Conservation (phyloP, 2,797 vertebrate species). For the Melanogrammus aeglefinus region DNA sequence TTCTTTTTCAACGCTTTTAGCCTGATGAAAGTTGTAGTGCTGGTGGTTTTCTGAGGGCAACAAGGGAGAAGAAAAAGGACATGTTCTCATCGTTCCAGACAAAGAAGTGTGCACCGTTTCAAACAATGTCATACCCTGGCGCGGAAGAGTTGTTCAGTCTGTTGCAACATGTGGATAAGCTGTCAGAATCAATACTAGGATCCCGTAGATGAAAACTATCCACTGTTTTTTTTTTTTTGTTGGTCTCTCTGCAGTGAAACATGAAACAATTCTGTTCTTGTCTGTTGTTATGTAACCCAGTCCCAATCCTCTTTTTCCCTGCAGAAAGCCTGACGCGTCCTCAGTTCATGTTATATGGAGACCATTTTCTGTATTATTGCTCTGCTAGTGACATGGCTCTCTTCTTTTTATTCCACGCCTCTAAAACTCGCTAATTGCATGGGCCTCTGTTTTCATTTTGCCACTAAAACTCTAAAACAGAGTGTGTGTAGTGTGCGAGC, state of each 20-base stretch:
- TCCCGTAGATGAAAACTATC: conserved; percentile 53
- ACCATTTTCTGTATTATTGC: neutral
- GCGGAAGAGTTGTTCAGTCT: conserved; percentile 55
- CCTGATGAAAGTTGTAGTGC: conserved; percentile 35
- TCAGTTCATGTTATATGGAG: neutral
- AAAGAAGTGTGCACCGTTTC: conserved; percentile 36
- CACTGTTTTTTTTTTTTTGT: conserved; percentile 18
- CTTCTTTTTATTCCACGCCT: neutral
- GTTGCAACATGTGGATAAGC: conserved; percentile 66
- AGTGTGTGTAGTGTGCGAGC: neutral
- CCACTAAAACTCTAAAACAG: neutral
- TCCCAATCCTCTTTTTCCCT: neutral
- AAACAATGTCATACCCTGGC: conserved; percentile 55
- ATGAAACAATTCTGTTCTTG: conserved; percentile 39
- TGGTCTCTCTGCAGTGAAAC: conserved; percentile 37
- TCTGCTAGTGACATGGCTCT: neutral
- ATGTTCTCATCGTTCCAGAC: conserved; percentile 13
- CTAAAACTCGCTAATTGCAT: neutral
- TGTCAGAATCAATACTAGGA: conserved; percentile 62
- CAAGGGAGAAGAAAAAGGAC: conserved; percentile 12
- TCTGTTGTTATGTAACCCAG: neutral
- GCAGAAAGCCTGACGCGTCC: neutral
- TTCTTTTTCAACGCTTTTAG: conserved; percentile 47
- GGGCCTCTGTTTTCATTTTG: neutral
- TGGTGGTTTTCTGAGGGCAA: conserved; percentile 15